A percentile compares a stretch with the other conserved stretches of the same genome.
phyloP scores from a whole-genome alignment of 2,888 invertebrate genomes.

The Litoditis marina region DNA sequence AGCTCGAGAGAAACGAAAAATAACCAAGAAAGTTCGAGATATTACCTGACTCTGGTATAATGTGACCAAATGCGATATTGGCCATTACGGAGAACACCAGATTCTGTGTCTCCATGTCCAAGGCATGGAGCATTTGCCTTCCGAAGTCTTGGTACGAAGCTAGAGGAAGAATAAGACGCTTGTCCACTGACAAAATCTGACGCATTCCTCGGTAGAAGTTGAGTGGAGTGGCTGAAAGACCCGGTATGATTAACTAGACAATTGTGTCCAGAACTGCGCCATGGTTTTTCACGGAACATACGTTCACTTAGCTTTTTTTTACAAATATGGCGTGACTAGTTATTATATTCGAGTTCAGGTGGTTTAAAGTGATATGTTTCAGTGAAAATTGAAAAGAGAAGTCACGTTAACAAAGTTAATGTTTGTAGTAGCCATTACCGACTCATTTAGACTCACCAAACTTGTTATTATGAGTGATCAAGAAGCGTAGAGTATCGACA shows the following conservation, averaged over 20 bases:
- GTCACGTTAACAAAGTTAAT: too few relatives aligned
- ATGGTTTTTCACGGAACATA: background rate
- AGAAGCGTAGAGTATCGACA: conserved; percentile 26
- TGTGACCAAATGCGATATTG: conserved; percentile 17
- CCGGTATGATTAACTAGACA: too few relatives aligned
- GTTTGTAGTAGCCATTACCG: too few relatives aligned
- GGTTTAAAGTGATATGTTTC: too few relatives aligned
- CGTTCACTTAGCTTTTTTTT: too few relatives aligned
- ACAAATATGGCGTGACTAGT: too few relatives aligned
- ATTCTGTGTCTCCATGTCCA: conserved; percentile 23
- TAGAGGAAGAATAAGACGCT: conserved; percentile 19
- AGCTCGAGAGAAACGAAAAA: background rate
- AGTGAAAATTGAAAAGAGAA: too few relatives aligned
- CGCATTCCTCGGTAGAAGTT: conserved; percentile 34
- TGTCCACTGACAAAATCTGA: conserved; percentile 26
- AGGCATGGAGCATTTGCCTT: conserved; percentile 20
- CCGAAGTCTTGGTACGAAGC: conserved; percentile 22
- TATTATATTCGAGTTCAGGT: too few relatives aligned
- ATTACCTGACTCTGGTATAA: background rate
- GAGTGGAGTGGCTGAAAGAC: conserved; percentile 28
- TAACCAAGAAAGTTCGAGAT: background rate
- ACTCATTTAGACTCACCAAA: conserved; percentile 3
- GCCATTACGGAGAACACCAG: conserved; percentile 26
- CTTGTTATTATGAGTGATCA: conserved; percentile 21
- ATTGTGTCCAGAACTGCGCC: background rate